Evolutionary conservation across 2,797 vertebrate genomes (phyloP).

Genomic region (Tiaroga cobitis): DNA sequence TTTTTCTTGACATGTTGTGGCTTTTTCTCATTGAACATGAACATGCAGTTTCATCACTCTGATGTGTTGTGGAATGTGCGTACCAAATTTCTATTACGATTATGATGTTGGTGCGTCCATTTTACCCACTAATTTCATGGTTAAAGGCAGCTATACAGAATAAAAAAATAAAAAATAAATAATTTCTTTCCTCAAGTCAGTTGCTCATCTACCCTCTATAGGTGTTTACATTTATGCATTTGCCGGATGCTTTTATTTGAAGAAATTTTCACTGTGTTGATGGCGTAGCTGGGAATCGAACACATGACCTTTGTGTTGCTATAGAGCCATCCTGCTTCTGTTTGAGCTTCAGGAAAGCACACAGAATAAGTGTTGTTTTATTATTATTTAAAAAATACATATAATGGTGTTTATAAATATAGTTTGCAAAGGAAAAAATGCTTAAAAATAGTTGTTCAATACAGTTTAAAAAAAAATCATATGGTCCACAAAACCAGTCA

Average conservation of each 20-base stretch:
- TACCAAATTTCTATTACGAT: not conserved
- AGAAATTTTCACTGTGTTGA: not conserved
- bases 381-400: too few relatives aligned
- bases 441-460: not conserved
- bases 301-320: not conserved
- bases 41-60: not conserved
- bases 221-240: not conserved
- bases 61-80: not conserved
- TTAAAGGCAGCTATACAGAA: not conserved
- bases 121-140: not conserved
- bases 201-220: not conserved
- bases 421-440: not conserved
- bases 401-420: not conserved
- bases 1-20: not conserved
- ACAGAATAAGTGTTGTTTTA: not conserved
- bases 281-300: not conserved
- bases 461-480: not conserved
- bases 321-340: too few relatives aligned
- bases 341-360: too few relatives aligned
- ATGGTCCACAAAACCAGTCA: too few relatives aligned
- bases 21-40: not conserved
- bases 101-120: not conserved
- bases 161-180: too few relatives aligned
- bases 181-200: not conserved
- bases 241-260: not conserved